phyloP scores from a whole-genome alignment of 2,888 invertebrate species.

The Hyles lineata region DNA sequence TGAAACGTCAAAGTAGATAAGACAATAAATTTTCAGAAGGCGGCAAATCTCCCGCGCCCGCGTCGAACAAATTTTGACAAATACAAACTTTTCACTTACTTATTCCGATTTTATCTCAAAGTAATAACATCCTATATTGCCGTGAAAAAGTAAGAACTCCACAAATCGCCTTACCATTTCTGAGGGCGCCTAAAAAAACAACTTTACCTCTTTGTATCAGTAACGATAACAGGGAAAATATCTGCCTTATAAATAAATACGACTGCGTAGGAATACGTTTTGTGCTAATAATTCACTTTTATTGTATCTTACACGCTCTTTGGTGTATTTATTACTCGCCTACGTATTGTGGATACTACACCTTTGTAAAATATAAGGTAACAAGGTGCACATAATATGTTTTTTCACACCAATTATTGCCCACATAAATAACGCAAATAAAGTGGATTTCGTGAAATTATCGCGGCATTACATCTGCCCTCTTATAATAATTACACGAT shows the following conservation, averaged over 20 bases:
- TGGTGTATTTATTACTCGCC: conserved; percentile 81
- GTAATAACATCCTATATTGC: conserved; percentile 33
- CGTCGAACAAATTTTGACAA: conserved; percentile 26
- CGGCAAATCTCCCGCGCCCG: conserved; percentile 20
- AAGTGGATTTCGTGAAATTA: conserved; percentile 17
- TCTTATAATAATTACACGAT: conserved; percentile 8
- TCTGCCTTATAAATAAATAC: conserved; percentile 65
- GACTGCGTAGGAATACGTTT: conserved; percentile 74
- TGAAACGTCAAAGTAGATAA: conserved; percentile 21
- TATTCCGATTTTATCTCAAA: conserved; percentile 33
- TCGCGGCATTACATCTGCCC: conserved; percentile 15
- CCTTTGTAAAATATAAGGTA: conserved; percentile 77
- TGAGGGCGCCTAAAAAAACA: conserved; percentile 53
- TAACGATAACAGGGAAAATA: conserved; percentile 62
- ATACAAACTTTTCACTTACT: conserved; percentile 35
- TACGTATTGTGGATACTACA: conserved; percentile 70
- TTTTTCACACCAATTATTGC: conserved; percentile 61
- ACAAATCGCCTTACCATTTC: conserved; percentile 35
- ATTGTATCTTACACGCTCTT: conserved; percentile 83
- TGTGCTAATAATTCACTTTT: conserved; percentile 82
- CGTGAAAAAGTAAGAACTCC: conserved; percentile 32
- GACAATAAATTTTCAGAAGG: conserved; percentile 14
- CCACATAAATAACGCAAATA: conserved; percentile 40
- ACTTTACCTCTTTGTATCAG: conserved; percentile 59
- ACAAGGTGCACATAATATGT: conserved; percentile 70